Conservation (phyloP, 1,140 invertebrate species). For the Achatina immaculata region DNA sequence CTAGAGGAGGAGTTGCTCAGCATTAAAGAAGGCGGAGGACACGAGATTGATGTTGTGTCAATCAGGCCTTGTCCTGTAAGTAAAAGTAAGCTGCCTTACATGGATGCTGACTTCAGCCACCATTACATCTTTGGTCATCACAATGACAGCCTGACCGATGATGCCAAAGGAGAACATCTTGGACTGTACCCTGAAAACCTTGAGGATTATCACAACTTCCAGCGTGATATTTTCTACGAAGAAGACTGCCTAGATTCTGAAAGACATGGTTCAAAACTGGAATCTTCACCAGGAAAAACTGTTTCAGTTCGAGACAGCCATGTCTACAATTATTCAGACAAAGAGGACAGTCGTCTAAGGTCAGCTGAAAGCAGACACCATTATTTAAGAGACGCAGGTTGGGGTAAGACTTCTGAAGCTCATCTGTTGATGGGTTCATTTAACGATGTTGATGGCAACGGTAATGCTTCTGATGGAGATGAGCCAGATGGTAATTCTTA, state of each 20-base stretch:
- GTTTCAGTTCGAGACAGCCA: neutral
- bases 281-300: neutral
- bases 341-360: too few relatives aligned
- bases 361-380: neutral
- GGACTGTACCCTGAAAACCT: neutral
- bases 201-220: conserved; percentile 23
- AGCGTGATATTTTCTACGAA: conserved; percentile 23
- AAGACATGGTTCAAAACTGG: neutral
- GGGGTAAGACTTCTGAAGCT: neutral
- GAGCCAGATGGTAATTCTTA: neutral
- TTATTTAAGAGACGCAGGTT: neutral
- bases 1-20: neutral
- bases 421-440: neutral
- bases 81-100: neutral
- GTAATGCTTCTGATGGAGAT: neutral
- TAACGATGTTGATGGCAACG: neutral
- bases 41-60: neutral
- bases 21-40: neutral
- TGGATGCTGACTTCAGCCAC: neutral
- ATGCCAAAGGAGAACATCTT: conserved; percentile 8
- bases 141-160: conserved; percentile 29
- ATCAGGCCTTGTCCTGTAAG: neutral
- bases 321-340: neutral
- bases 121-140: neutral
- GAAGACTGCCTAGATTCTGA: neutral